Conservation (phyloP, 2,113 vertebrate genomes). For the Phasianus colchicus region DNA sequence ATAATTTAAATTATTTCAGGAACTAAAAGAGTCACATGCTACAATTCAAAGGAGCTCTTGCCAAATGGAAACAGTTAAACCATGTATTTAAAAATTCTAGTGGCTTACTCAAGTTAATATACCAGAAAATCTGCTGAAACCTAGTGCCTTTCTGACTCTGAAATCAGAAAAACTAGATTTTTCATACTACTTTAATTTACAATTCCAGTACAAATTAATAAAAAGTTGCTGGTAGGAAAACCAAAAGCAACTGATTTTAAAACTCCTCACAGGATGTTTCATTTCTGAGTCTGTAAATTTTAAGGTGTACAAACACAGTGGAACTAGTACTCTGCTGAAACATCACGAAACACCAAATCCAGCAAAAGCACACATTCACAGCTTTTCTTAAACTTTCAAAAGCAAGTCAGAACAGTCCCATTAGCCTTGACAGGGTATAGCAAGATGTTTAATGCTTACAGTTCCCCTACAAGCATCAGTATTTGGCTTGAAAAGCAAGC, state of each 20-base stretch:
- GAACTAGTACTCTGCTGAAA: neutral
- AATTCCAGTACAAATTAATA: neutral
- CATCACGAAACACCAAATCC: neutral
- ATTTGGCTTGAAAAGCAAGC: neutral
- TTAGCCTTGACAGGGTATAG: neutral
- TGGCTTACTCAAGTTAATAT: neutral
- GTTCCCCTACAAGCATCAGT: neutral
- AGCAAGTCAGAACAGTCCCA: neutral
- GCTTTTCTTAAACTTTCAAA: neutral
- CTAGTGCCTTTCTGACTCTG: neutral
- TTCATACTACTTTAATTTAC: neutral
- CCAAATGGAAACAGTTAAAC: neutral
- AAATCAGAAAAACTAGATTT: neutral
- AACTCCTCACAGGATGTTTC: neutral
- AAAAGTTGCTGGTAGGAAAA: neutral
- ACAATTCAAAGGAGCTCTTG: neutral
- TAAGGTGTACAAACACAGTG: neutral
- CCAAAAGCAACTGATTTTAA: neutral
- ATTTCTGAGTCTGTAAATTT: neutral
- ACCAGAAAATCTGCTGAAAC: neutral
- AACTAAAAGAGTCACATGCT: neutral
- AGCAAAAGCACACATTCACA: neutral
- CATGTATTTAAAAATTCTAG: neutral
- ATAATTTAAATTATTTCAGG: neutral
- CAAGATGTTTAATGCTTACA: neutral